Conservation (phyloP, 2,888 invertebrate genomes). For the Limenitis camilla region DNA sequence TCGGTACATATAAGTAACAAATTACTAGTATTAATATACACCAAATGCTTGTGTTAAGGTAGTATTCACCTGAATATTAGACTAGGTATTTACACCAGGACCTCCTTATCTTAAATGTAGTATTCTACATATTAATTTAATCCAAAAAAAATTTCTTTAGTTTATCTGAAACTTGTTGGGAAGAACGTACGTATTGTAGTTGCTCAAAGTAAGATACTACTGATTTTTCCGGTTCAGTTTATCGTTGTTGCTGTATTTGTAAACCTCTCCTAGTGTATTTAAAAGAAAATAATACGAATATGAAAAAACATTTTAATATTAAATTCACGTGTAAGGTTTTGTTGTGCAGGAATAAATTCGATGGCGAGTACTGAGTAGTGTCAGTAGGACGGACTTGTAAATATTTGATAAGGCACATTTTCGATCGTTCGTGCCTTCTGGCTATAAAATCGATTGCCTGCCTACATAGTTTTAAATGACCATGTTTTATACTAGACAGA, state of each 20-base stretch:
- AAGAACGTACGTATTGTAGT: slow-evolving; percentile 27
- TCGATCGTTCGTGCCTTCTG: slow-evolving; percentile 31
- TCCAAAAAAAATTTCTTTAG: neutral
- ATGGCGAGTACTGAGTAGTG: slow-evolving; percentile 38
- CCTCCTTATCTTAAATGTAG: too few species aligned
- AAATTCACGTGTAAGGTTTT: slow-evolving; percentile 9
- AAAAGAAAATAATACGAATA: neutral
- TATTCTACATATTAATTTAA: neutral
- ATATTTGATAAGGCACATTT: slow-evolving; percentile 53
- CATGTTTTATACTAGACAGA: slow-evolving; percentile 16
- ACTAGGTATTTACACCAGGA: too few species aligned
- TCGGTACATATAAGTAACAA: slow-evolving; percentile 41
- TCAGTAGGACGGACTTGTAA: slow-evolving; percentile 41
- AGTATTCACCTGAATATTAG: too few species aligned
- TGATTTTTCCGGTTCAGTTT: slow-evolving; percentile 16
- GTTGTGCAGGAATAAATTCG: slow-evolving; percentile 13
- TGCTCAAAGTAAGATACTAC: slow-evolving; percentile 14
- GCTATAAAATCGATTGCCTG: slow-evolving; percentile 31
- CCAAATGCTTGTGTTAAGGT: too few species aligned
- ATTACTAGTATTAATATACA: too few species aligned
- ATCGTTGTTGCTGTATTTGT: slow-evolving; percentile 6
- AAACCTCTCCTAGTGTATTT: neutral
- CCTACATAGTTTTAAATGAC: slow-evolving; percentile 20
- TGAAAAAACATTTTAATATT: neutral
- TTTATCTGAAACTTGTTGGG: slow-evolving; percentile 19